These are phyloP conservation scores for Setophaga kirtlandii DNA, from an alignment of 2,113 vertebrate genomes.

Conservation along the genomic window DNA sequence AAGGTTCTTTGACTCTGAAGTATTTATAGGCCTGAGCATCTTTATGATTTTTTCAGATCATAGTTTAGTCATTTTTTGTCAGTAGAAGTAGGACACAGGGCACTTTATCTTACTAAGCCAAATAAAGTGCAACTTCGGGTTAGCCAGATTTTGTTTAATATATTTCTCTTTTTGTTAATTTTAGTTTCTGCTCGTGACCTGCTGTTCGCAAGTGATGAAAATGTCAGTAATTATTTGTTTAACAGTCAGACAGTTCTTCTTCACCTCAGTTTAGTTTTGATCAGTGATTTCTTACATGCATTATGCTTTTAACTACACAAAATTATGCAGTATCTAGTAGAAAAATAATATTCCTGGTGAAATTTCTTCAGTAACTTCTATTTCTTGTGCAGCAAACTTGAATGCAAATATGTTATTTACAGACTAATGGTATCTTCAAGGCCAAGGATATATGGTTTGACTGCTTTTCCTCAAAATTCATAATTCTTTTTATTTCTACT, in stretches of 20 bases:
- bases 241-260: neutral
- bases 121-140: neutral
- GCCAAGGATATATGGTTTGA: neutral
- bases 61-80: neutral
- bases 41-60: neutral
- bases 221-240: neutral
- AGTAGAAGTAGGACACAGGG: neutral
- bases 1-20: neutral
- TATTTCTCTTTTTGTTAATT: neutral
- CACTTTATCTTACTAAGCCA: neutral
- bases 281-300: neutral
- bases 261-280: neutral
- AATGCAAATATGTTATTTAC: neutral
- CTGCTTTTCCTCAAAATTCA: neutral
- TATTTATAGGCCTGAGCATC: neutral
- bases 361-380: neutral
- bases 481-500: neutral
- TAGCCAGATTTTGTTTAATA: neutral
- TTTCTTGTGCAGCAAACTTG: neutral
- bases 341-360: neutral
- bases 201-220: neutral
- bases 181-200: neutral
- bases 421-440: neutral
- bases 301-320: neutral
- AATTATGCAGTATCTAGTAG: neutral